phyloP scores from a whole-genome alignment of 2,888 invertebrate genomes.

The Orthosia gracilis region DNA sequence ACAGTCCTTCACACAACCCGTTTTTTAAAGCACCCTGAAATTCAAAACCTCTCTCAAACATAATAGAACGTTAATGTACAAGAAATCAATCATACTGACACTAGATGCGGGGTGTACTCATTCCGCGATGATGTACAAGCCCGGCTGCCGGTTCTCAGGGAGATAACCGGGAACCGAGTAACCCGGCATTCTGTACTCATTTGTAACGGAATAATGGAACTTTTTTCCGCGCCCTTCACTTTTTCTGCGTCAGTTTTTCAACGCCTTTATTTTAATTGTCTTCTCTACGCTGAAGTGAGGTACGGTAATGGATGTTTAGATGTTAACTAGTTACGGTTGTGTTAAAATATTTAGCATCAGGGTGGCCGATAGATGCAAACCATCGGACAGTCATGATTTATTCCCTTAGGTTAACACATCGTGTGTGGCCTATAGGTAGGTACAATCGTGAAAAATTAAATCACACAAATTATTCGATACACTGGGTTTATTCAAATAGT shows the following conservation, averaged over 20 bases:
- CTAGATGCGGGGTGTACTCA: constrained; percentile 54
- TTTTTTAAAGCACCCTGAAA: constrained; percentile 33
- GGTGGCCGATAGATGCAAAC: too few relatives aligned
- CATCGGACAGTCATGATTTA: too few relatives aligned
- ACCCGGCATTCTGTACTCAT: constrained; percentile 81
- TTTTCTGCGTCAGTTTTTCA: constrained; percentile 85
- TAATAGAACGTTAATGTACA: constrained; percentile 58
- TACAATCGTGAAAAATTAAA: too few relatives aligned
- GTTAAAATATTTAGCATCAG: not conserved
- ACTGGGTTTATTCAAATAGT: too few relatives aligned
- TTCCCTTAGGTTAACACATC: too few relatives aligned
- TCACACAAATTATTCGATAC: too few relatives aligned
- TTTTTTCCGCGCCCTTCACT: constrained; percentile 84
- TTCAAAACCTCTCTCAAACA: constrained; percentile 28
- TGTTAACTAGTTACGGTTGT: not conserved
- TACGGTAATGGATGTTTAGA: constrained; percentile 47
- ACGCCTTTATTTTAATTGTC: constrained; percentile 85
- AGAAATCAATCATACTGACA: constrained; percentile 68
- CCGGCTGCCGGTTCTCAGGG: constrained; percentile 76
- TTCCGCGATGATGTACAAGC: constrained; percentile 65
- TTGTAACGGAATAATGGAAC: constrained; percentile 87
- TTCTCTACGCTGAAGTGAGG: constrained; percentile 65
- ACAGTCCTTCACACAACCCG: constrained; percentile 3
- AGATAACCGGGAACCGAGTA: constrained; percentile 77
- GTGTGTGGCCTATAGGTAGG: too few relatives aligned